Percentiles rank a stretch among this genome's conserved stretches.
phyloP scores from a whole-genome alignment of 2,888 invertebrate genomes.

The Selenia dentaria region DNA sequence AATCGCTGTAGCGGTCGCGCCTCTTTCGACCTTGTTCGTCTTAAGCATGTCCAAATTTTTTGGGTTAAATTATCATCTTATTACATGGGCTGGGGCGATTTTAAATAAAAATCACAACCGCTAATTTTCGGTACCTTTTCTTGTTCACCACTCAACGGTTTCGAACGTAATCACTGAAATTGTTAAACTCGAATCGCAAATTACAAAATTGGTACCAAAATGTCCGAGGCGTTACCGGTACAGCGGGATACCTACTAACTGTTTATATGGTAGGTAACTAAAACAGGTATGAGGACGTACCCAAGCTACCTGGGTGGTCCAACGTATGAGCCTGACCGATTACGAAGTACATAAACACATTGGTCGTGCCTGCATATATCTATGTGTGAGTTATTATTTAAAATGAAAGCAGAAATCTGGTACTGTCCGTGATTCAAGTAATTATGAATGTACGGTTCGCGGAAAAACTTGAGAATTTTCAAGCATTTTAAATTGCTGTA shows the following conservation, averaged over 20 bases:
- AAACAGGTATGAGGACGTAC: conserved; percentile 56
- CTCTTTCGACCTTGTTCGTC: conserved; percentile 21
- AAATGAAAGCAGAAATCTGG: conserved; percentile 67
- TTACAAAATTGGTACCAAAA: conserved; percentile 72
- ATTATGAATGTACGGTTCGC: conserved; percentile 52
- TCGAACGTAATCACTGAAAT: conserved; percentile 71
- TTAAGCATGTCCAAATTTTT: conserved; percentile 44
- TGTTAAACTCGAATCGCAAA: conserved; percentile 74
- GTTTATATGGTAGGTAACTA: conserved; percentile 33
- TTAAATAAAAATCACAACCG: conserved; percentile 53
- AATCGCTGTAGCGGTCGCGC: conserved; percentile 16
- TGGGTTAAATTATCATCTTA: conserved; percentile 67
- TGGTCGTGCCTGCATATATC: conserved; percentile 26
- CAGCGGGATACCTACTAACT: conserved; percentile 38
- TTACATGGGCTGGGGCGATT: conserved; percentile 56
- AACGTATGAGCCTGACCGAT: conserved; percentile 65
- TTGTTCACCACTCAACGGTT: conserved; percentile 58
- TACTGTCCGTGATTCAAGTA: conserved; percentile 58
- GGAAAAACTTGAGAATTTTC: conserved; percentile 11
- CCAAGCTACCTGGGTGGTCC: conserved; percentile 76
- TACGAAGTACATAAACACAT: conserved; percentile 61
- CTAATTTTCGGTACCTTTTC: conserved; percentile 56
- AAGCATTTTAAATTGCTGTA: not conserved
- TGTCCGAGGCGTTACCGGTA: conserved; percentile 44
- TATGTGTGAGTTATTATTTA: conserved; percentile 60